A percentile compares a stretch with the other conserved stretches of the same genome.
Conservation (phyloP, 2,888 invertebrate species). For the Apotomis turbidana region DNA sequence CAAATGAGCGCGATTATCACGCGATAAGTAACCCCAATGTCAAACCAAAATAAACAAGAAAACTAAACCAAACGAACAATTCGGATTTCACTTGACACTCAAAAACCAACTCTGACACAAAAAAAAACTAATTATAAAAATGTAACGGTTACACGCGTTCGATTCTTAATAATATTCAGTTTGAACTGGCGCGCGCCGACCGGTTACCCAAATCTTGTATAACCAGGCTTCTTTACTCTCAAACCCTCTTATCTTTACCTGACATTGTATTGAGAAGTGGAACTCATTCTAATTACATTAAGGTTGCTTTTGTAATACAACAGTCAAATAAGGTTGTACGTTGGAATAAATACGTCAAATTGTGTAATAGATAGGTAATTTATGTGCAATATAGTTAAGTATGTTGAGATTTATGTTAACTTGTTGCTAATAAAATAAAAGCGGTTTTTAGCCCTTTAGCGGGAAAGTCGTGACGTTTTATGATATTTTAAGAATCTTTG, state of each 20-base stretch:
- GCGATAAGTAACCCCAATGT: too few relatives aligned
- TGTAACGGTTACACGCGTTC: slow-evolving; percentile 18
- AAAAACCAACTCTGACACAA: neutral
- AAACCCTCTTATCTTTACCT: slow-evolving; percentile 11
- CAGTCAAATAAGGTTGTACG: neutral
- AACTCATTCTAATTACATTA: neutral
- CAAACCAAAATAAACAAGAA: too few relatives aligned
- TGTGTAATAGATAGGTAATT: slow-evolving; percentile 14
- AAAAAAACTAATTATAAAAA: neutral
- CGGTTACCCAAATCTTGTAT: slow-evolving; percentile 31
- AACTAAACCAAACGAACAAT: too few relatives aligned
- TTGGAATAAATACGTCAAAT: neutral
- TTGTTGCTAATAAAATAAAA: neutral
- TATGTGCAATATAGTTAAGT: slow-evolving; percentile 11
- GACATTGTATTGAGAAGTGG: neutral
- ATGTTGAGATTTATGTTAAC: slow-evolving; percentile 1
- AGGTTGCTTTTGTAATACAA: neutral
- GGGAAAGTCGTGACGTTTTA: neutral
- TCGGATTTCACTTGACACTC: too few relatives aligned
- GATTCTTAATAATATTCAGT: slow-evolving; percentile 14
- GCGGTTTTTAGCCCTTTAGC: neutral
- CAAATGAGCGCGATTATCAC: too few relatives aligned
- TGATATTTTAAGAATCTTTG: too few relatives aligned
- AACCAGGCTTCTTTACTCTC: slow-evolving; percentile 3
- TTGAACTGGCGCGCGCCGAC: slow-evolving; percentile 14